Conservation (phyloP, 1,140 invertebrate species). For the Drosophila ambigua region DNA sequence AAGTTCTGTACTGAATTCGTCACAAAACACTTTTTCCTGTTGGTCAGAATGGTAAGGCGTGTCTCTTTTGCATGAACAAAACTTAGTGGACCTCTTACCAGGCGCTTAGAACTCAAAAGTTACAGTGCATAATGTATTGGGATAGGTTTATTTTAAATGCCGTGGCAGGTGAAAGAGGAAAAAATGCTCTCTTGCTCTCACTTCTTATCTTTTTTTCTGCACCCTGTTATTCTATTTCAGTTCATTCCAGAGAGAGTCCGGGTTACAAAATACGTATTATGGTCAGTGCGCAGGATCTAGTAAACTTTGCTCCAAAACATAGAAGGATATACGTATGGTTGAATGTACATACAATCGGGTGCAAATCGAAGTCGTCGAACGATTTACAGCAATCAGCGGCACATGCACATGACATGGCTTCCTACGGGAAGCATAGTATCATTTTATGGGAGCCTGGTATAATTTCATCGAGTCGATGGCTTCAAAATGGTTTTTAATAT, state of each 20-base stretch:
- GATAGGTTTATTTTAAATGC: not conserved
- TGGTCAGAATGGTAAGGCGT: no score
- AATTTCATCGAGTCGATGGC: conserved; percentile 72
- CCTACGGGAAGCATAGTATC: conserved; percentile 18
- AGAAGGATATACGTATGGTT: not conserved
- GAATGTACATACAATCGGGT: conserved; percentile 46
- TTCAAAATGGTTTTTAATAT: conserved; percentile 54
- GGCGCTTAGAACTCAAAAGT: conserved; percentile 14
- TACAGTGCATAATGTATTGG: conserved; percentile 4
- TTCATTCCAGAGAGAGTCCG: conserved; percentile 2
- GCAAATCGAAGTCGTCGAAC: conserved; percentile 68
- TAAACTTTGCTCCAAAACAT: not conserved
- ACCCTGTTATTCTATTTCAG: no score
- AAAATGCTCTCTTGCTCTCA: not conserved
- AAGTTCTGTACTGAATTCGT: no score
- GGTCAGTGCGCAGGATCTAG: conserved; percentile 20
- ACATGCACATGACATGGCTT: conserved; percentile 21
- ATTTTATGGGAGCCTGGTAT: conserved; percentile 65
- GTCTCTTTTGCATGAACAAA: not conserved
- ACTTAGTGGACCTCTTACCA: conserved; percentile 8
- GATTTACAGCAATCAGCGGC: conserved; percentile 53
- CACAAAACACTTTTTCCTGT: no score
- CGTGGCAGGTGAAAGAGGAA: conserved; percentile 1
- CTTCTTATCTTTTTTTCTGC: not conserved
- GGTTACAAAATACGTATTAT: conserved; percentile 6